A percentile compares a stretch with the other conserved stretches of the same genome.
These are phyloP conservation scores for Clistopyga incitator DNA, from an alignment of 2,888 invertebrate species.

Conservation along the genomic window DNA sequence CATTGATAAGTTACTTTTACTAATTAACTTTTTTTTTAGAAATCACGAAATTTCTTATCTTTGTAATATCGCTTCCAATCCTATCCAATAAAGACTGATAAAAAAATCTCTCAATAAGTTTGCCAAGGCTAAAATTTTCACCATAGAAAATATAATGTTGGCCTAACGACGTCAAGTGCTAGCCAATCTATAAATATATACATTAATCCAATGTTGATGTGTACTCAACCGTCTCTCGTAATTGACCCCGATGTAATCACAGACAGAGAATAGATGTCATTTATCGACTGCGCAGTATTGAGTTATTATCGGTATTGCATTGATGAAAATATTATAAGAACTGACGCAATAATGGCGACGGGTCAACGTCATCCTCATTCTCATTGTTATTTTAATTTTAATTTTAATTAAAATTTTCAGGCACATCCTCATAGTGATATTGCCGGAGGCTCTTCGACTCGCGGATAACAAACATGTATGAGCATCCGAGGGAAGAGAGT, in stretches of 20 bases:
- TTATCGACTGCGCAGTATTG: background rate
- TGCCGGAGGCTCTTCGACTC: background rate
- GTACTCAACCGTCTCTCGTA: too few species aligned
- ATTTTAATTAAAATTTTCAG: too few species aligned
- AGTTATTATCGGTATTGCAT: background rate
- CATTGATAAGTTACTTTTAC: too few species aligned
- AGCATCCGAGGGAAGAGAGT: constrained; percentile 7
- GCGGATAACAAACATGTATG: background rate
- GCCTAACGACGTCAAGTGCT: background rate
- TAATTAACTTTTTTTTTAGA: too few species aligned
- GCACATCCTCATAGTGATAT: constrained; percentile 3
- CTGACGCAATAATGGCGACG: constrained; percentile 32
- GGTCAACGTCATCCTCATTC: constrained; percentile 56
- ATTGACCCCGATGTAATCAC: constrained; percentile 3
- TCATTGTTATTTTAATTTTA: background rate
- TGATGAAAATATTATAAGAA: constrained; percentile 7
- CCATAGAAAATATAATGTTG: background rate
- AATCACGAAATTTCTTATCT: too few species aligned
- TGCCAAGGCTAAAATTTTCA: background rate
- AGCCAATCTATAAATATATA: background rate
- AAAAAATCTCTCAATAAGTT: background rate
- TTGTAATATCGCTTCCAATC: too few species aligned
- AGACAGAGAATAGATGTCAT: background rate
- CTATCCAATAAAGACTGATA: too few species aligned
- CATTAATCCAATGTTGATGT: too few species aligned